These are phyloP conservation scores for Heliconius ethilla DNA, from an alignment of 2,888 invertebrate genomes.

Conservation along the genomic window DNA sequence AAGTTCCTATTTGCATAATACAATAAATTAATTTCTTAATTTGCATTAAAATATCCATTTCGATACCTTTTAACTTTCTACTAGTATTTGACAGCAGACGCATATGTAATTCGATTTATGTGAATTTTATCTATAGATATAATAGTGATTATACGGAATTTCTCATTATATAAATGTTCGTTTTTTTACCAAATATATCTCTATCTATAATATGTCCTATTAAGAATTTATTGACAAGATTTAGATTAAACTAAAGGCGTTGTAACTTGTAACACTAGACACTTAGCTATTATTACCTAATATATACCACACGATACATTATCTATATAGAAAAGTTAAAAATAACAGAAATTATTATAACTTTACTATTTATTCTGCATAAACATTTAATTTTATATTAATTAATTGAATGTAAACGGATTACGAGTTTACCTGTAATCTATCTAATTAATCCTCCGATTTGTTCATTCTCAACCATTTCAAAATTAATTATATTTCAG, in stretches of 20 bases:
- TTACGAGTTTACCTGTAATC: constrained; percentile 30
- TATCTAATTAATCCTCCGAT: background rate
- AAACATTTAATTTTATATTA: background rate
- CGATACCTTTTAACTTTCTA: constrained; percentile 16
- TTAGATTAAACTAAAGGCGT: no score
- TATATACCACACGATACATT: no score
- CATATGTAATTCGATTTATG: constrained; percentile 12
- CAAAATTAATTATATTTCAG: constrained; percentile 19
- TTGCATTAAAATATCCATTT: constrained; percentile 7
- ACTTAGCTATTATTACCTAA: no score
- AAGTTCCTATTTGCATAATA: constrained; percentile 12
- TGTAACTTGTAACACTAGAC: no score
- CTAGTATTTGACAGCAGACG: background rate
- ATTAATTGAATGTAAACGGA: background rate
- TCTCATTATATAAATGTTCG: background rate
- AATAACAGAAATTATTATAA: background rate
- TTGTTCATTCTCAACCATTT: constrained; percentile 10
- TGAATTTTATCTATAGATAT: constrained; percentile 7
- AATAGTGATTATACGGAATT: background rate
- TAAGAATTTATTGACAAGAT: no score
- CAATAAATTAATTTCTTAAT: constrained; percentile 17
- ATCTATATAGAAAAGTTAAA: no score
- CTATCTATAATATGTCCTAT: no score
- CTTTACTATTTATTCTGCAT: background rate
- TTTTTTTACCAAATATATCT: background rate